Base-by-base conservation (phyloP, 2,797 vertebrate genomes). In the Adrianichthys oophorus region DNA sequence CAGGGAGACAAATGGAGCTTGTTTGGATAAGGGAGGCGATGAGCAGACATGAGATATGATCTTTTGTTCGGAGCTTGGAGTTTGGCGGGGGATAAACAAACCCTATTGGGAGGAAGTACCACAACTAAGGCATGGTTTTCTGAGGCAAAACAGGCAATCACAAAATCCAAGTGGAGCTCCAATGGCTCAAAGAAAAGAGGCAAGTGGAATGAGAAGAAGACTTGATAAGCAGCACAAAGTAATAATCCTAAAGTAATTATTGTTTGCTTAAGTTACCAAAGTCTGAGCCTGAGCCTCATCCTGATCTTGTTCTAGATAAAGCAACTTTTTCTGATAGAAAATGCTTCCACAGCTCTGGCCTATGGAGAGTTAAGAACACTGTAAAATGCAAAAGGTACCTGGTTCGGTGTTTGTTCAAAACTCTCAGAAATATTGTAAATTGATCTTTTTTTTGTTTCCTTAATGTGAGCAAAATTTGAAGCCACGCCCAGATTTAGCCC, bases 11-110 rank as follows among this genome's bases (percentile, higher is more conserved):
- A 78, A 73, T 21, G 18, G 52, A 68, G 56, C 51, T 67, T 89
- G 80, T 88, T 89, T 87, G 84, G 78, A 79, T 79, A 76, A 83
- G 74, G 45, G 57, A 43, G 61, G 72, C 69, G 80, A 82, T 83
- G 82, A 85, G 73, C 65, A 80, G 78, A 78, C 65, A 54, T 23
- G 43, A 82, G 85, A 87, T 86, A 72, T 79, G 72, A 85, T 84
- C 80, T 65, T 52, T 81, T 75, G 76, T 67, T 61, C 24, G 18
- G 59, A 56, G 64, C 70, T 77, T 37, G 47, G 56, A 71, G 67
- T 80, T 80, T 58, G 64, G 66, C 43, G 3, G 21, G 49, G 62
- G 71, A 71, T 76, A 81, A 85, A 86, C 68, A 83, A 74, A 76
- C 58, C 45, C 55, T 61, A 77, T 78, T 64, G 62, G 48, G 81